Evolutionary conservation across 2,888 invertebrate genomes (phyloP).

Genomic region (Gisinianus flammeolus): DNA sequence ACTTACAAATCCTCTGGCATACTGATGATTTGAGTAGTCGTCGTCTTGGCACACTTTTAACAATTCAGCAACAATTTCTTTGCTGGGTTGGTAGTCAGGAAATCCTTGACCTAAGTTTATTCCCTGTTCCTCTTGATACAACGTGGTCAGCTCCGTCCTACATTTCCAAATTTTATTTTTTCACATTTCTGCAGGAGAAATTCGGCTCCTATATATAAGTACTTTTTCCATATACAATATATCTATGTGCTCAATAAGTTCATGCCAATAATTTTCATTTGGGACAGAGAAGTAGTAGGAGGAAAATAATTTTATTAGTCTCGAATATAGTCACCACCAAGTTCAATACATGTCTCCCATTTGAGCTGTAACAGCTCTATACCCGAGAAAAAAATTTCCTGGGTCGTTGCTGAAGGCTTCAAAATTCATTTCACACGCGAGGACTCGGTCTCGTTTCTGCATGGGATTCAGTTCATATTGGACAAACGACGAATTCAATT

Average conservation of each 20-base stretch:
- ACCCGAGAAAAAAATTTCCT: no score
- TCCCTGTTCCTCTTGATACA: constrained; percentile 63
- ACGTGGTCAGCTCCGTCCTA: constrained; percentile 33
- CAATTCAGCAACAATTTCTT: constrained; percentile 77
- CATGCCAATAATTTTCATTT: no score
- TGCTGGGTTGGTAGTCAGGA: constrained; percentile 70
- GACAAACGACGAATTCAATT: no score
- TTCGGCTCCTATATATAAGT: not conserved
- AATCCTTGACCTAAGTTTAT: constrained; percentile 95
- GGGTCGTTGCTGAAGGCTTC: no score
- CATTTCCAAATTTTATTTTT: not conserved
- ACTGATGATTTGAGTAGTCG: constrained; percentile 84
- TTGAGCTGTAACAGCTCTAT: no score
- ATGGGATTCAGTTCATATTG: no score
- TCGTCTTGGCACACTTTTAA: constrained; percentile 69
- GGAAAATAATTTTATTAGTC: no score
- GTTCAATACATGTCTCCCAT: not conserved
- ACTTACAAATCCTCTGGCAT: constrained; percentile 92
- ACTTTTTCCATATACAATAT: not conserved
- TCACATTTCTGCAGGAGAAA: not conserved
- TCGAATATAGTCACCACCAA: no score
- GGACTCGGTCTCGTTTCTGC: no score
- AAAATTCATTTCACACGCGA: no score
- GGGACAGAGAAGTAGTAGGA: no score
- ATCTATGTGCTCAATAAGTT: no score